A percentile compares a stretch with the other conserved stretches of the same genome.
phyloP scores from a whole-genome alignment of 2,113 vertebrate species.

The Anarrhichthys ocellatus region DNA sequence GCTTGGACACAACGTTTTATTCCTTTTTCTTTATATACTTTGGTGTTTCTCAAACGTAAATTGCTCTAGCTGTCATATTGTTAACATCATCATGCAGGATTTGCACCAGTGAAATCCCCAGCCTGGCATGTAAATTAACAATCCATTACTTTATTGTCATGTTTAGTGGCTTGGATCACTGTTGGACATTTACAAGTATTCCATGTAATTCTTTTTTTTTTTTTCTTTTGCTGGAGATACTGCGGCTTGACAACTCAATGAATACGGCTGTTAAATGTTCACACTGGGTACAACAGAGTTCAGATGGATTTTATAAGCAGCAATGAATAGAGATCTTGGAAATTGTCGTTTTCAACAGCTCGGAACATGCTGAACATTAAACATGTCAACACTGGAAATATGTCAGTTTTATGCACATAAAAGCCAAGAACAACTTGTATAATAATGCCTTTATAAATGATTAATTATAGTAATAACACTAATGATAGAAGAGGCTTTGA shows the following conservation, averaged over 20 bases:
- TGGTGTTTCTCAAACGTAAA: background rate
- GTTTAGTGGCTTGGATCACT: slow-evolving; percentile 48
- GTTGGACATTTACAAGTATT: slow-evolving; percentile 60
- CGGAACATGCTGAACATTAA: background rate
- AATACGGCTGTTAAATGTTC: slow-evolving; percentile 59
- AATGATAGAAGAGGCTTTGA: background rate
- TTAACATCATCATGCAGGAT: slow-evolving; percentile 22
- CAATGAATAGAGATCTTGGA: slow-evolving; percentile 10
- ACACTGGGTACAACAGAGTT: slow-evolving; percentile 36
- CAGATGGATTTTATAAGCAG: slow-evolving; percentile 50
- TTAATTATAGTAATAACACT: background rate
- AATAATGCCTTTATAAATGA: background rate
- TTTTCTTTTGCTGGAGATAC: slow-evolving; percentile 13
- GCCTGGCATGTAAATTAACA: slow-evolving; percentile 52
- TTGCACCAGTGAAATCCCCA: slow-evolving; percentile 25
- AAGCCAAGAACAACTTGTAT: background rate
- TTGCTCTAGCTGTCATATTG: background rate
- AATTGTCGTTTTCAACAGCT: slow-evolving; percentile 17
- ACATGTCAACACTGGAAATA: background rate
- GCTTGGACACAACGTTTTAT: background rate
- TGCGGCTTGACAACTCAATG: slow-evolving; percentile 49
- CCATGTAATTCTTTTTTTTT: slow-evolving; percentile 21
- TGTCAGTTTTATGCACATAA: background rate
- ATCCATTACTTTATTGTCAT: slow-evolving; percentile 59
- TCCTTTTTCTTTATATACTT: background rate